Evolutionary conservation across 2,113 vertebrate genomes (phyloP).

Genomic region (Neogale vison): DNA sequence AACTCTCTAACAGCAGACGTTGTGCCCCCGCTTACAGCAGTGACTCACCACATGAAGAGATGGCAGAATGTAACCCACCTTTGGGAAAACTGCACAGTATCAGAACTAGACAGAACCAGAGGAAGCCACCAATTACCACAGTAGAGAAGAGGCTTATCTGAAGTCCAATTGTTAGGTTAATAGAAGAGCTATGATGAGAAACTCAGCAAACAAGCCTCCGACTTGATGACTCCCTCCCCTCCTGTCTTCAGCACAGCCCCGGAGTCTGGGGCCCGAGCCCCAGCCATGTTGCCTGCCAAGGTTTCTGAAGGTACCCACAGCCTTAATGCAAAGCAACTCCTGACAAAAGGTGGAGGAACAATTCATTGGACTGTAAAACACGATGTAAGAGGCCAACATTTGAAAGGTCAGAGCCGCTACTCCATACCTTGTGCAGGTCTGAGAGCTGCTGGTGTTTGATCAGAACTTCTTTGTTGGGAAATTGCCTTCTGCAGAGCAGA

Average conservation of each 20-base stretch:
- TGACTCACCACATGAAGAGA: not conserved
- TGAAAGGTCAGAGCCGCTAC: not conserved
- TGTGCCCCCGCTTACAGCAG: not conserved
- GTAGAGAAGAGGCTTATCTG: not conserved
- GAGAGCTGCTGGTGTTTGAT: slow-evolving; percentile 98
- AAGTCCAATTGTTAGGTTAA: not conserved
- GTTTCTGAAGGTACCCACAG: not conserved
- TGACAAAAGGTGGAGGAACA: not conserved
- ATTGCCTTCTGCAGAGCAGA: slow-evolving; percentile 96
- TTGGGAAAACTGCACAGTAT: not conserved
- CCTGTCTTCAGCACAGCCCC: not conserved
- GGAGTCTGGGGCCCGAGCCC: not conserved
- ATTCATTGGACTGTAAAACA: not conserved
- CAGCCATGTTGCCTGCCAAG: not conserved
- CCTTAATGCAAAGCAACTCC: not conserved
- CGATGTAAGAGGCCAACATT: not conserved
- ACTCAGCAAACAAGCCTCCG: not conserved
- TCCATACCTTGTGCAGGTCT: slow-evolving; percentile 94
- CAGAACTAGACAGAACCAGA: not conserved
- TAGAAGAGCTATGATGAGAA: not conserved
- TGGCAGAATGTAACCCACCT: not conserved
- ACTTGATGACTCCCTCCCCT: not conserved
- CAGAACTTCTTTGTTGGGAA: slow-evolving; percentile 96
- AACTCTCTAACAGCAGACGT: not conserved
- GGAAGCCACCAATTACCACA: not conserved